These are phyloP conservation scores for Papilio gigon DNA, from an alignment of 2,888 invertebrate genomes.

Conservation along the genomic window DNA sequence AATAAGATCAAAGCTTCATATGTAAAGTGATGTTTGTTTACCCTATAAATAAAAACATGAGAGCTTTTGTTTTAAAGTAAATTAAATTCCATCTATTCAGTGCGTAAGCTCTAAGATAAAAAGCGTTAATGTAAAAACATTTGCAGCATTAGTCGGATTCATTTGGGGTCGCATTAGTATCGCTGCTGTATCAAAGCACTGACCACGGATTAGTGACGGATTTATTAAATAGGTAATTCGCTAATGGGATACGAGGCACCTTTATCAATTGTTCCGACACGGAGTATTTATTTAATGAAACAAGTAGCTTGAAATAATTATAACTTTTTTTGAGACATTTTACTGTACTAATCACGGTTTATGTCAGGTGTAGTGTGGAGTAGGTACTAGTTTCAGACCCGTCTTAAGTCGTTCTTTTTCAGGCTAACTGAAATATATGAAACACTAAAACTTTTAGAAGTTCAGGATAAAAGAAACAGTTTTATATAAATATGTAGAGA, in stretches of 20 bases:
- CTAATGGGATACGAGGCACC: constrained; percentile 48
- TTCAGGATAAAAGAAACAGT: too few species aligned
- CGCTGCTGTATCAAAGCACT: constrained; percentile 50
- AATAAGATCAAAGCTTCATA: too few species aligned
- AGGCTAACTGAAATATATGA: too few species aligned
- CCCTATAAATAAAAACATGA: background rate
- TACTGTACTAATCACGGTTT: too few species aligned
- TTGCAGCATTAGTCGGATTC: constrained; percentile 46
- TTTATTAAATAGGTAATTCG: constrained; percentile 56
- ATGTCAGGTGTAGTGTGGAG: too few species aligned
- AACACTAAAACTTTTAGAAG: too few species aligned
- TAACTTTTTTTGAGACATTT: too few species aligned
- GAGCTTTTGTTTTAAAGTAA: background rate
- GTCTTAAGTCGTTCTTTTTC: too few species aligned
- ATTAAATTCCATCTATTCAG: constrained; percentile 2
- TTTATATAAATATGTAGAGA: too few species aligned
- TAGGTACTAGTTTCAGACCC: too few species aligned
- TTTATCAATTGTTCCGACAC: constrained; percentile 41
- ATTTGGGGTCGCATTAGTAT: constrained; percentile 48
- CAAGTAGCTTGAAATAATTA: background rate
- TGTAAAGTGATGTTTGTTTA: too few species aligned
- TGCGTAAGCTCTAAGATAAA: constrained; percentile 34
- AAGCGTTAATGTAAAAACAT: constrained; percentile 46
- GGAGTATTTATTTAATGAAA: background rate
- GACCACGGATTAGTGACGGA: constrained; percentile 52